These are phyloP conservation scores for Percopsis omiscomaycus DNA, from an alignment of 2,797 vertebrate genomes.

Conservation along the genomic window DNA sequence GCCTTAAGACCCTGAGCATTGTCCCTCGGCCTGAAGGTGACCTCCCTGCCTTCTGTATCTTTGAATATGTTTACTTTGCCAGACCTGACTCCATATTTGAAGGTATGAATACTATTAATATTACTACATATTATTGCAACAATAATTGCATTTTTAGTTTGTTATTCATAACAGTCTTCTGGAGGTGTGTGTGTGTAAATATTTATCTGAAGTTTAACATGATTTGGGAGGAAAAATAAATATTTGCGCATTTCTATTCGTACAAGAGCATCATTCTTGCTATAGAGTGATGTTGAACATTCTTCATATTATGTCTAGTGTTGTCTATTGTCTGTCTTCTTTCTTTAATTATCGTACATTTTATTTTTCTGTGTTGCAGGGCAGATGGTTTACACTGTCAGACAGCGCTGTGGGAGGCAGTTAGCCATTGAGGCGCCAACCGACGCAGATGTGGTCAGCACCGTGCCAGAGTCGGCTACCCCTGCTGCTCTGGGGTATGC, in stretches of 20 bases:
- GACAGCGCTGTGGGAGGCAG: conserved; percentile 93
- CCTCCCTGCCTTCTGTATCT: conserved; percentile 94
- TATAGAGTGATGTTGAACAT: not conserved
- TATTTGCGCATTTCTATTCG: no score
- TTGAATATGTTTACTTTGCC: conserved; percentile 99
- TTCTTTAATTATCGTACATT: not conserved
- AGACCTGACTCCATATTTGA: conserved; percentile 98
- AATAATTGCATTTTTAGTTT: no score
- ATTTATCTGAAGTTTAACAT: no score
- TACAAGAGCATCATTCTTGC: no score
- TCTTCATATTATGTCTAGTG: not conserved
- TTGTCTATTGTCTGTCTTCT: not conserved
- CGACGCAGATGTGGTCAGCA: conserved; percentile 96
- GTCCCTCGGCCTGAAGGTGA: conserved; percentile 87
- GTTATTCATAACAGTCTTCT: no score
- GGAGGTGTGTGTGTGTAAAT: no score
- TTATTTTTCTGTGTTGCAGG: conserved; percentile 69
- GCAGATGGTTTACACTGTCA: conserved; percentile 98
- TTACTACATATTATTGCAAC: not conserved
- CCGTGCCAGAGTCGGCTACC: conserved; percentile 96
- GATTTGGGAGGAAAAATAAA: no score
- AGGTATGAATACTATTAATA: conserved; percentile 41
- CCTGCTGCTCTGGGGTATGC: conserved; percentile 96
- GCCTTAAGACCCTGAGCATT: conserved; percentile 85
- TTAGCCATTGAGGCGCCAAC: conserved; percentile 93